Conservation (phyloP, 2,113 vertebrate species). For the Reinhardtius hippoglossoides region DNA sequence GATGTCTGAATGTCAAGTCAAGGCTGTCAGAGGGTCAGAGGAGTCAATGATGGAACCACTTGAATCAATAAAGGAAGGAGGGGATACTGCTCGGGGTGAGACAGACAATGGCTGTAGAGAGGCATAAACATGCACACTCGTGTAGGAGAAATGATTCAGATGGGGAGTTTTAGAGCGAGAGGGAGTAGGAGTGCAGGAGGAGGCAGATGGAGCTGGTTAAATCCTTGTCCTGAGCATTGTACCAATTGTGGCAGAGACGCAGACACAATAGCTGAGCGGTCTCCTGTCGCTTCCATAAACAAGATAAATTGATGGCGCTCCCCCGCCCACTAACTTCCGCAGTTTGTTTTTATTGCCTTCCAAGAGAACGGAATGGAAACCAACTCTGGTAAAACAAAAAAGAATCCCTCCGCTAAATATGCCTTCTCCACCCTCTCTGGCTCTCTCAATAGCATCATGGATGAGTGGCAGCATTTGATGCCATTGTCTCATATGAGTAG, state of each 20-base stretch:
- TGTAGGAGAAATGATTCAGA: constrained; percentile 29
- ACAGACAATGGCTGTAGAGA: not conserved
- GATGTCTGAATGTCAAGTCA: constrained; percentile 68
- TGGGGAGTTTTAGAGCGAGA: constrained; percentile 47
- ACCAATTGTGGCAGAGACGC: constrained; percentile 72
- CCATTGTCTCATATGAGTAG: constrained; percentile 68
- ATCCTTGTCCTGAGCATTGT: constrained; percentile 70
- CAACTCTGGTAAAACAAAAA: constrained; percentile 66
- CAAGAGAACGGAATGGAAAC: constrained; percentile 65
- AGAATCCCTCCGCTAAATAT: constrained; percentile 68
- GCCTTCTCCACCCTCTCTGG: constrained; percentile 56
- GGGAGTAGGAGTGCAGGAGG: constrained; percentile 38
- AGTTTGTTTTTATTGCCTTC: constrained; percentile 71
- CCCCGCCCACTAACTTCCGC: constrained; percentile 69
- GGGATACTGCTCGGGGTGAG: not conserved
- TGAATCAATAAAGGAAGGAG: constrained; percentile 53
- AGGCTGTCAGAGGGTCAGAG: constrained; percentile 62
- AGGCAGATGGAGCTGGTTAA: constrained; percentile 75
- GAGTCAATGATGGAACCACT: constrained; percentile 65
- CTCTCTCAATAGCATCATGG: constrained; percentile 56
- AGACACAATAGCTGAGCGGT: constrained; percentile 72
- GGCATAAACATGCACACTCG: constrained; percentile 3
- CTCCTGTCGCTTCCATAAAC: constrained; percentile 76
- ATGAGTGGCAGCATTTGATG: constrained; percentile 73
- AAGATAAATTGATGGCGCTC: constrained; percentile 72